A percentile compares a stretch with the other conserved stretches of the same genome.
These are phyloP conservation scores for Sminthurinus signatus DNA, from an alignment of 1,140 invertebrate species.

Conservation along the genomic window DNA sequence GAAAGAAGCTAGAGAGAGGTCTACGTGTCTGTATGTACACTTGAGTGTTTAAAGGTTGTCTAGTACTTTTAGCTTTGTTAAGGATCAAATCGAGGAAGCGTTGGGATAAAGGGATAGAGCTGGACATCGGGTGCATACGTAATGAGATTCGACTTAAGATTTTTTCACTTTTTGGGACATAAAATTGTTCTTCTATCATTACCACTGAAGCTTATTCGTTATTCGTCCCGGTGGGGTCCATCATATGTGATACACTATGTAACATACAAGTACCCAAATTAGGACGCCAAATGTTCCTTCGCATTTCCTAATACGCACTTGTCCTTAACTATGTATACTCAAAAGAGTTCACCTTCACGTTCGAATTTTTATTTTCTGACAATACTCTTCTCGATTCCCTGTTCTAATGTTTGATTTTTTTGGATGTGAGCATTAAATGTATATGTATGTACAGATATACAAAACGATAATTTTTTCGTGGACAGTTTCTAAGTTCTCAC, in stretches of 20 bases:
- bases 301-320: neutral
- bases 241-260: too few relatives aligned
- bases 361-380: conserved; percentile 12
- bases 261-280: conserved; percentile 19
- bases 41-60: too few relatives aligned
- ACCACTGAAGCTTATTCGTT: neutral
- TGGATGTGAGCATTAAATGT: too few relatives aligned
- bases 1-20: too few relatives aligned
- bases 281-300: conserved; percentile 15
- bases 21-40: too few relatives aligned
- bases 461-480: neutral
- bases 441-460: too few relatives aligned
- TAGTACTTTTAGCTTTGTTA: too few relatives aligned
- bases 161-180: conserved; percentile 26
- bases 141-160: conserved; percentile 19
- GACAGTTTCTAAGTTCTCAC: conserved; percentile 13
- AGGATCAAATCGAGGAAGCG: neutral
- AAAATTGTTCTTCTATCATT: conserved; percentile 26
- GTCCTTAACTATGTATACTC: neutral
- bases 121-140: conserved; percentile 23
- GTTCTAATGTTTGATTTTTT: too few relatives aligned
- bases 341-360: neutral
- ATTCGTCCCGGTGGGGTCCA: conserved; percentile 17
- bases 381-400: neutral
- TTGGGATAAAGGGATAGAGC: neutral